Evolutionary conservation across 2,888 invertebrate species (phyloP).

Genomic region (Dichetophora obliterata): DNA sequence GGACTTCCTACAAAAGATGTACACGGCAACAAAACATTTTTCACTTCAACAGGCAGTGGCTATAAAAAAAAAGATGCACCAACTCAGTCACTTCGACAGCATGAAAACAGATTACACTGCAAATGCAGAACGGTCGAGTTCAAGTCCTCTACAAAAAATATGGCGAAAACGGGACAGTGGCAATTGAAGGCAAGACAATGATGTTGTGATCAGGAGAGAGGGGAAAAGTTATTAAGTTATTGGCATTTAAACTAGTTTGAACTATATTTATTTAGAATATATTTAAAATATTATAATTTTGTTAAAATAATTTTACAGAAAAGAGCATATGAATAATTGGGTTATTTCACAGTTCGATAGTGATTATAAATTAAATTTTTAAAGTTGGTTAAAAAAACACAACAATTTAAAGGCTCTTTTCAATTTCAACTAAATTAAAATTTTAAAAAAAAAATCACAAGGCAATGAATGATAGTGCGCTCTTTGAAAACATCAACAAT

Average conservation of each 20-base stretch:
- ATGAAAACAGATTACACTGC: constrained; percentile 59
- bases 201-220: background rate
- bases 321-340: background rate
- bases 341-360: no score
- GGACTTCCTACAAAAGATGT: constrained; percentile 79
- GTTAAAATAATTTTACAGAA: constrained; percentile 9
- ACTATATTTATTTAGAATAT: constrained; percentile 9
- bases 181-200: background rate
- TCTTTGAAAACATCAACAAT: no score
- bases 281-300: constrained; percentile 10
- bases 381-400: background rate
- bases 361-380: constrained; percentile 2
- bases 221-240: constrained; percentile 21
- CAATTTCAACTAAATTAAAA: no score
- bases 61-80: constrained; percentile 67
- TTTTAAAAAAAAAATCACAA: no score
- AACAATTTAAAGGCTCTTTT: no score
- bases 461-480: no score
- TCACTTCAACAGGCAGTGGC: constrained; percentile 63
- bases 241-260: constrained; percentile 20
- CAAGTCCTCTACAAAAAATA: background rate
- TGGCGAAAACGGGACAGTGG: constrained; percentile 27
- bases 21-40: constrained; percentile 78
- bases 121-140: constrained; percentile 56
- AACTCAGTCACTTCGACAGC: constrained; percentile 46